Evolutionary conservation across 2,113 vertebrate species (phyloP).

Genomic region (Junco hyemalis): DNA sequence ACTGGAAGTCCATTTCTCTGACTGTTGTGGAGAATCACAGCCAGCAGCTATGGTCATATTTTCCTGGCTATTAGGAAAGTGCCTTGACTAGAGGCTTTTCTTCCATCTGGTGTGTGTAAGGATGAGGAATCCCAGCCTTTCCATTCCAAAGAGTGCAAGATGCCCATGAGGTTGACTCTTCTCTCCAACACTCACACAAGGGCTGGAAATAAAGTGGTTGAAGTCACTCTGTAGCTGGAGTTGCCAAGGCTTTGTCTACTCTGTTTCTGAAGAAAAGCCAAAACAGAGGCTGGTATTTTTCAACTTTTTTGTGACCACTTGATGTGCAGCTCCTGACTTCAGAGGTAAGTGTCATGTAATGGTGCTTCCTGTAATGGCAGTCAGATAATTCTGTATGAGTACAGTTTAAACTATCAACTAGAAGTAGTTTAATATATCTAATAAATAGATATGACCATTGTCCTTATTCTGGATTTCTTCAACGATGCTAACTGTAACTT

Average conservation of each 20-base stretch:
- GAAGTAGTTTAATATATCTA: neutral
- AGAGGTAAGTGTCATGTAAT: neutral
- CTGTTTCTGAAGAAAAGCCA: neutral
- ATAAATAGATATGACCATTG: neutral
- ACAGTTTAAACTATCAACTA: neutral
- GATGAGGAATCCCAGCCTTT: neutral
- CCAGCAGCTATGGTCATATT: neutral
- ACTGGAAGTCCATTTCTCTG: neutral
- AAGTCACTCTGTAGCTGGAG: neutral
- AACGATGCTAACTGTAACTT: neutral
- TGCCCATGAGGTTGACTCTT: neutral
- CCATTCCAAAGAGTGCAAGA: neutral
- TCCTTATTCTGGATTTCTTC: neutral
- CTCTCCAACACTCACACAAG: neutral
- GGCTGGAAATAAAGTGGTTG: neutral
- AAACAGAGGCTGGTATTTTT: neutral
- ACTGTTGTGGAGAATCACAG: neutral
- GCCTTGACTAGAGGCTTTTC: neutral
- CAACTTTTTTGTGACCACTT: neutral
- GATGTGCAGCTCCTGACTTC: neutral
- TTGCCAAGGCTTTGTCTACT: neutral
- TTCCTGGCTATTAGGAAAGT: neutral
- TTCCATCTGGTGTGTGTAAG: neutral
- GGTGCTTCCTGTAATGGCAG: neutral
- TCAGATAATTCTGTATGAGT: neutral